Evolutionary conservation across 2,797 vertebrate genomes (phyloP), one percentile per base, ranked within the genome.

Genomic region (Tragopan temminckii): DNA sequence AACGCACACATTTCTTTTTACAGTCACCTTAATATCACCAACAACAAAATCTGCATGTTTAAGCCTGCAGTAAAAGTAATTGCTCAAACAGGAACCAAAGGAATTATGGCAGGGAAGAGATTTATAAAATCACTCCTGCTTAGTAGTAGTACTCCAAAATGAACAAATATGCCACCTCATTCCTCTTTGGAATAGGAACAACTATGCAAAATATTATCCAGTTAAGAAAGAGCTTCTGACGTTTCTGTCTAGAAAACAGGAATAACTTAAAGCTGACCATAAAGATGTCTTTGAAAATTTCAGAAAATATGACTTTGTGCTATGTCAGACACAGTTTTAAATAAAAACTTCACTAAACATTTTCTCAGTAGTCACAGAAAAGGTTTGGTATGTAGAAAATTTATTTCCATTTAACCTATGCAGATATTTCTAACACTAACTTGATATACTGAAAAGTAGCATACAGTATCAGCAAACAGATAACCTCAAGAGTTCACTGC

Each of bases 201-300:
- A 63, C 20, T 63, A 62, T 10, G 18, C 29, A 64, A 61, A 61
- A 15, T 21, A 61, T 2, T 16, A 79, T 31, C 7, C 33, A 93
- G 63, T 29, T 29, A 85, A 11, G 48, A 86, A 57, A 85, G 11
- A 74, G 23, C 12, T 89, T 85, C 58, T 31, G 66, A 92, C 46
- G 52, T 46, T 62, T 61, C 9, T 25, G 45, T 21, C 43, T 21
- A 74, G 29, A 50, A 86, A 63, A 70, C 5, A 33, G 17, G 21
- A 66, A 81, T 45, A 3, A 50, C 50, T 78, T 85, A 64, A 50
- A 88, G 50, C 24, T 63, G 46, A n/a, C 31, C 42, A 0, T 1
- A 72, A 89, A 5, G 6, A 3, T 10, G 6, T 14, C 5, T 42
- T 68, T 9, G 43, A 81, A 82, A 71, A 31, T 4, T 7, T 40